Conservation (phyloP, 2,797 vertebrate genomes). For the Enteromius radiatus region DNA sequence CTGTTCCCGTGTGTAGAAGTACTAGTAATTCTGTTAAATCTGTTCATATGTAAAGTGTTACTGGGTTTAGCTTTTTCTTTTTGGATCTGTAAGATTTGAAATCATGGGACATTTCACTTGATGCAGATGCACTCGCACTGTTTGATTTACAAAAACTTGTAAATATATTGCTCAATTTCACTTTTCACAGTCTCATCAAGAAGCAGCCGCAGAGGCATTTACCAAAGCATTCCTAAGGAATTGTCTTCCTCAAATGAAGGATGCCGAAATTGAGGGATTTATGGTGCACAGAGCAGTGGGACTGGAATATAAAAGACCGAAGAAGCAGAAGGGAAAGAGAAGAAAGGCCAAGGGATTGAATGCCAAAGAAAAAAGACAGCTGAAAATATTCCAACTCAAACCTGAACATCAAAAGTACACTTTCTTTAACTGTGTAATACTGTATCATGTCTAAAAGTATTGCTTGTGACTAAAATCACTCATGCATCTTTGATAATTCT, state of each 20-base stretch:
- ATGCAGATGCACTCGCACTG: background rate
- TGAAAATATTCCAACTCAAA: slow-evolving; percentile 88
- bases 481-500: background rate
- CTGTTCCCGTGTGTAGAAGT: background rate
- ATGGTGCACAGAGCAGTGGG: slow-evolving; percentile 83
- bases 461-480: background rate
- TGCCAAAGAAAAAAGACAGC: slow-evolving; percentile 81
- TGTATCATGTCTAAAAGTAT: background rate
- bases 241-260: slow-evolving; percentile 68
- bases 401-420: slow-evolving; percentile 86
- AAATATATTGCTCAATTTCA: background rate
- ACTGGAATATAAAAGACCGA: slow-evolving; percentile 73
- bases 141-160: background rate
- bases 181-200: slow-evolving; percentile 68
- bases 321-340: slow-evolving; percentile 67
- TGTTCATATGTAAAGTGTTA: background rate
- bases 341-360: slow-evolving; percentile 84
- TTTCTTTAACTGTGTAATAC: background rate
- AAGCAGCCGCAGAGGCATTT: slow-evolving; percentile 73
- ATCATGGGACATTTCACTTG: background rate
- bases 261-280: slow-evolving; percentile 61
- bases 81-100: background rate
- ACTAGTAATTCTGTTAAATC: background rate
- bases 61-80: background rate
- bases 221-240: slow-evolving; percentile 82